Percentiles rank a stretch among this genome's conserved stretches.
Evolutionary conservation across 1,140 invertebrate species (phyloP).

Genomic region (Hyles euphorbiae): DNA sequence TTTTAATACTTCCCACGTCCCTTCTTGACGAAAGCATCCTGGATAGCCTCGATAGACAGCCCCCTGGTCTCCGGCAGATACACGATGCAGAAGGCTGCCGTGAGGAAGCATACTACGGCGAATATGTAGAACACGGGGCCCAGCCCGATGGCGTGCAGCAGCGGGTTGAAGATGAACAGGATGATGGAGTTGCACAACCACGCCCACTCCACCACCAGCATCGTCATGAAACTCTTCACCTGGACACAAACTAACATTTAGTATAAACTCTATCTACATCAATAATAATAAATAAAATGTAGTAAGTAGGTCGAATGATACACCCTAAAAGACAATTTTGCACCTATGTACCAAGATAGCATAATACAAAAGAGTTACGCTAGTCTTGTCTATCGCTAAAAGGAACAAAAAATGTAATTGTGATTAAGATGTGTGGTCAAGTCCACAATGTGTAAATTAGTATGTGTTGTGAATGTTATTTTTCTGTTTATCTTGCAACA

Average conservation of each 20-base stretch:
- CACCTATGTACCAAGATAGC: too few relatives aligned
- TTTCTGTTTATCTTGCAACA: too few relatives aligned
- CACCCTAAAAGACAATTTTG: too few relatives aligned
- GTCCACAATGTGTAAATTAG: too few relatives aligned
- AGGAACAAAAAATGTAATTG: too few relatives aligned
- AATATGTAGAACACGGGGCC: constrained; percentile 75
- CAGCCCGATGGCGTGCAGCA: constrained; percentile 68
- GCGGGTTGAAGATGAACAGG: constrained; percentile 49
- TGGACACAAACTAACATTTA: constrained; percentile 18
- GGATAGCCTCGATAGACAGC: constrained; percentile 77
- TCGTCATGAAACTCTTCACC: constrained; percentile 47
- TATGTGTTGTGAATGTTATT: too few relatives aligned
- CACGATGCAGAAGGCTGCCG: constrained; percentile 71
- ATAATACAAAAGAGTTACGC: too few relatives aligned
- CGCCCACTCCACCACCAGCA: constrained; percentile 43
- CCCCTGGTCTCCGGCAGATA: constrained; percentile 83
- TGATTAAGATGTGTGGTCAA: too few relatives aligned
- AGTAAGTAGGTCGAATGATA: too few relatives aligned
- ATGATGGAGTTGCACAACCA: constrained; percentile 52
- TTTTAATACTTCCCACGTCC: neutral
- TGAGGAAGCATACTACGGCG: constrained; percentile 58
- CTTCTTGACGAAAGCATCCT: constrained; percentile 20
- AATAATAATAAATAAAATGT: too few relatives aligned
- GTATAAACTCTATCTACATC: too few relatives aligned
- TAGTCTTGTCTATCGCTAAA: too few relatives aligned